phyloP scores from a whole-genome alignment of 2,888 invertebrate genomes.

The Petrophora chlorosata region DNA sequence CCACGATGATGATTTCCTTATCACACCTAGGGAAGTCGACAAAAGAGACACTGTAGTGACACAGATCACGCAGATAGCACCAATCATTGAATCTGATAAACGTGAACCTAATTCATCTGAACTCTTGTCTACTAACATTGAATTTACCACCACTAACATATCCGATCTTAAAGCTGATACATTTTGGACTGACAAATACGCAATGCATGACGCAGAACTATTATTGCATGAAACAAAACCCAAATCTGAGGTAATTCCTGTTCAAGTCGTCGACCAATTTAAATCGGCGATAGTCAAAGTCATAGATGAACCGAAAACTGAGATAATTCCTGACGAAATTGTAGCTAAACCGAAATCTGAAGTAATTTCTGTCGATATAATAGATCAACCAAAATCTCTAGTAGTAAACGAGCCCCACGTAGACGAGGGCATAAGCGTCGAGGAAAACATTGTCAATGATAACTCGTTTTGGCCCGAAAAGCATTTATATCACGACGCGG shows the following conservation, averaged over 20 bases:
- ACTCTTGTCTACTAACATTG: constrained; percentile 54
- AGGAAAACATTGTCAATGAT: constrained; percentile 68
- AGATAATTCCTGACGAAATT: too few species aligned
- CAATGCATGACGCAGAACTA: constrained; percentile 84
- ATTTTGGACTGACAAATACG: constrained; percentile 85
- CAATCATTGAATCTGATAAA: constrained; percentile 21
- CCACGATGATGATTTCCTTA: constrained; percentile 43
- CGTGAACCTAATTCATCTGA: constrained; percentile 27
- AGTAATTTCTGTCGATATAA: too few species aligned
- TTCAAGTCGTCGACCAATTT: constrained; percentile 25
- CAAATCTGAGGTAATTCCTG: constrained; percentile 31
- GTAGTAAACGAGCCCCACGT: constrained; percentile 28
- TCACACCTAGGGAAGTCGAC: constrained; percentile 47
- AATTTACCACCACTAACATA: constrained; percentile 58
- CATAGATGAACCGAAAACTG: too few species aligned
- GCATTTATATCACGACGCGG: constrained; percentile 86
- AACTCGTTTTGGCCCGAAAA: constrained; percentile 85
- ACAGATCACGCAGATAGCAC: constrained; percentile 13
- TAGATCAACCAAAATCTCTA: too few species aligned
- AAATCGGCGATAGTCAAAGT: too few species aligned
- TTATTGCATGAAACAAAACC: constrained; percentile 51
- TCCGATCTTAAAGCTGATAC: constrained; percentile 74
- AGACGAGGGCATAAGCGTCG: constrained; percentile 45
- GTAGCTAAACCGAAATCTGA: too few species aligned
- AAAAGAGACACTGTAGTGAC: constrained; percentile 34